Evolutionary conservation across 1,140 invertebrate species (phyloP).

Genomic region (Acromyrmex charruanus): DNA sequence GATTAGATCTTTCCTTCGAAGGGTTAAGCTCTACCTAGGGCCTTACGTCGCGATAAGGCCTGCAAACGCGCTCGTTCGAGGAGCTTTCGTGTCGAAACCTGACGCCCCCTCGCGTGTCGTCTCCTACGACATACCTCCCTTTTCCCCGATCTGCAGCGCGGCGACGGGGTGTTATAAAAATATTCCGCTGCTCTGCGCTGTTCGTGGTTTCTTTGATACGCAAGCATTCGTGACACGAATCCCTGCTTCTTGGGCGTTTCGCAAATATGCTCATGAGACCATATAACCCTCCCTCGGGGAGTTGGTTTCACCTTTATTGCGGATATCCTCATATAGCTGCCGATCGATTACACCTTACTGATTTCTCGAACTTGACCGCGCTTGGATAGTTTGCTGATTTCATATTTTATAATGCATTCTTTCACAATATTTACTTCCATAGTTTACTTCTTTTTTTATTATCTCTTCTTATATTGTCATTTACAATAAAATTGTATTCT

Average conservation of each 20-base stretch:
- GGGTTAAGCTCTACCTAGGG: slow-evolving; percentile 29
- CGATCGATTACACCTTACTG: background rate
- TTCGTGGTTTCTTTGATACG: slow-evolving; percentile 52
- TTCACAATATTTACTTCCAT: background rate
- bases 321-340: background rate
- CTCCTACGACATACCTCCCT: background rate
- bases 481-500: background rate
- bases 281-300: background rate
- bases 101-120: slow-evolving; percentile 51
- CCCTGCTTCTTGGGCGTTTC: slow-evolving; percentile 34
- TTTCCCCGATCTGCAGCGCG: background rate
- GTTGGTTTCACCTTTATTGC: slow-evolving; percentile 7
- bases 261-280: slow-evolving; percentile 34
- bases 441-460: background rate
- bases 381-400: slow-evolving; percentile 11
- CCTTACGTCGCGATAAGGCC: slow-evolving; percentile 79
- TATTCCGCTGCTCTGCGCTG: slow-evolving; percentile 12
- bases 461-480: background rate
- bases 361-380: slow-evolving; percentile 57
- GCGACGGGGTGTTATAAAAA: slow-evolving; percentile 54
- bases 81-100: slow-evolving; percentile 77
- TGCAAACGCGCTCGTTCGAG: slow-evolving; percentile 78
- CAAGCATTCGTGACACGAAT: slow-evolving; percentile 49
- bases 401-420: background rate
- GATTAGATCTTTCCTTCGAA: slow-evolving; percentile 57